Conservation (phyloP, 2,888 invertebrate species). For the Eumerus sabulonum region DNA sequence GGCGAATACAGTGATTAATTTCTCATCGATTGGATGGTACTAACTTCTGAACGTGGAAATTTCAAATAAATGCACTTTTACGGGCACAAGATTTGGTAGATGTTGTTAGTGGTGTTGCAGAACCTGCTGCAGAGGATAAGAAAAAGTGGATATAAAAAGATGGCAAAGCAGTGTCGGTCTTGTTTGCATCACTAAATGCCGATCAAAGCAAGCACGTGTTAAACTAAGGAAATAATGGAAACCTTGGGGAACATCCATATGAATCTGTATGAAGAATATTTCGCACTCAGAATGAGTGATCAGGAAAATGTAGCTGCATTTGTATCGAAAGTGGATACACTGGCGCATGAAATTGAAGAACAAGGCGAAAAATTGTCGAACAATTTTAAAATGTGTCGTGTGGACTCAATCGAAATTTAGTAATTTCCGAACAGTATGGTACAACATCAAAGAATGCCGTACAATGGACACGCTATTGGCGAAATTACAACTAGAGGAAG, state of each 20-base stretch:
- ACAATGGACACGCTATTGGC: slow-evolving; percentile 54
- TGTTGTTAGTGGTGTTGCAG: slow-evolving; percentile 23
- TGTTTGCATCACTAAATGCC: slow-evolving; percentile 28
- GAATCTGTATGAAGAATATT: background rate
- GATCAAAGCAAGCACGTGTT: slow-evolving; percentile 21
- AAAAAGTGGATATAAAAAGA: slow-evolving; percentile 6
- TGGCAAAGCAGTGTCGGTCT: slow-evolving; percentile 32
- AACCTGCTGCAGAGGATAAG: slow-evolving; percentile 1
- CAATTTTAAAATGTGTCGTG: no score
- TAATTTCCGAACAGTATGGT: no score
- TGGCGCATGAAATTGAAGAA: no score
- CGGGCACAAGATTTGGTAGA: slow-evolving; percentile 16
- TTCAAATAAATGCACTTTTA: slow-evolving; percentile 28
- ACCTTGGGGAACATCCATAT: slow-evolving; percentile 20
- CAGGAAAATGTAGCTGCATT: no score
- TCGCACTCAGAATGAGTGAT: background rate
- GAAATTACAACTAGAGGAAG: slow-evolving; percentile 32
- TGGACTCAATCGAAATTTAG: no score
- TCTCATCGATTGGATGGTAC: slow-evolving; percentile 30
- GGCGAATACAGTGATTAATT: slow-evolving; percentile 17
- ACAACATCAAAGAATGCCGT: slow-evolving; percentile 66
- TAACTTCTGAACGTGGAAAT: slow-evolving; percentile 37
- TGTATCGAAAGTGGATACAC: no score
- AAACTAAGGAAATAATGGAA: slow-evolving; percentile 26
- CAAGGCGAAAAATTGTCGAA: no score